These are phyloP conservation scores for Ephialtes manifestator DNA, from an alignment of 2,888 invertebrate genomes.

Conservation along the genomic window DNA sequence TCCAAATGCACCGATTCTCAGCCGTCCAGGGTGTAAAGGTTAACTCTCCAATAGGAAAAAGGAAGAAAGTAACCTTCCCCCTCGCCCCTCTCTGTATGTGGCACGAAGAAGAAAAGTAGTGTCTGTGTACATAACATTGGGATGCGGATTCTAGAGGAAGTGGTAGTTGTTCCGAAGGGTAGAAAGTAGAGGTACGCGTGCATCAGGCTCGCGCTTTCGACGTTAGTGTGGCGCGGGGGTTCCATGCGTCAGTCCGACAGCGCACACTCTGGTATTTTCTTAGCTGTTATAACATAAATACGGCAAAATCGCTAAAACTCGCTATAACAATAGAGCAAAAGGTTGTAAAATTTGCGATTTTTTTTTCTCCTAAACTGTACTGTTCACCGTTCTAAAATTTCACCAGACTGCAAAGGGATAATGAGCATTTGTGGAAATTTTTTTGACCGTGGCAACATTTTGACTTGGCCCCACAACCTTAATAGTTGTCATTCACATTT, in stretches of 20 bases:
- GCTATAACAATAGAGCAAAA: too few species aligned
- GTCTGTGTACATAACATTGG: constrained; percentile 38
- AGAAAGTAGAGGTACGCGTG: constrained; percentile 25
- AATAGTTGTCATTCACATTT: too few species aligned
- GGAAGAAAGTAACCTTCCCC: background rate
- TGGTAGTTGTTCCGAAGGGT: constrained; percentile 47
- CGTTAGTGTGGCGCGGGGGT: constrained; percentile 50
- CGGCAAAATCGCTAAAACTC: too few species aligned
- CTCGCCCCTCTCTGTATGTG: constrained; percentile 5
- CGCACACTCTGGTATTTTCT: too few species aligned
- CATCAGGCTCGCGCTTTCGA: constrained; percentile 45
- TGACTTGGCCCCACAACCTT: too few species aligned
- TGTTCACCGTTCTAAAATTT: too few species aligned
- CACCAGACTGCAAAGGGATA: too few species aligned
- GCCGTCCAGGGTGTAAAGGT: background rate
- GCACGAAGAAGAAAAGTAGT: constrained; percentile 39
- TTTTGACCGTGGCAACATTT: too few species aligned
- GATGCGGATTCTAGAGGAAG: constrained; percentile 25
- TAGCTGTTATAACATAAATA: too few species aligned
- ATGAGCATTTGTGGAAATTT: too few species aligned
- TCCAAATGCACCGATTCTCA: background rate
- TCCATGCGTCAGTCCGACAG: constrained; percentile 54
- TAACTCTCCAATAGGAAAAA: background rate
- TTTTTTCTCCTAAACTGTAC: too few species aligned
- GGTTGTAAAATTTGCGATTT: too few species aligned